Base-by-base conservation (phyloP, 1,140 invertebrate species). In the Trichoplusia ni region DNA sequence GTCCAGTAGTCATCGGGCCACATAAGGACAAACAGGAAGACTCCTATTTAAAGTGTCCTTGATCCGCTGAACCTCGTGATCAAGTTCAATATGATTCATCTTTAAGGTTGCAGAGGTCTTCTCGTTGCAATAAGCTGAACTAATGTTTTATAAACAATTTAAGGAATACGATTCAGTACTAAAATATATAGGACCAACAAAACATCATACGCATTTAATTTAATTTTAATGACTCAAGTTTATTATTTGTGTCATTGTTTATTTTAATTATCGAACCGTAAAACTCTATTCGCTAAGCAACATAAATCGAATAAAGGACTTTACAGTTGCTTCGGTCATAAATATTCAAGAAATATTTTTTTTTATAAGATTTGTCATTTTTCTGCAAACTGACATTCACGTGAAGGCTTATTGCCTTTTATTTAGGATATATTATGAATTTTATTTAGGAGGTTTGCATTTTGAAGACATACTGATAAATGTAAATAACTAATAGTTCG, bases 21-120 rank as follows among this genome's bases (percentile, higher is more conserved):
- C 64, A 70, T 77, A 79, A 82, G 80, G 77, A 86, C 65, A 81
- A 84, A 83, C 83, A 86, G 83, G 83, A 86, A 86, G 81, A 71
- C 51, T 77, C 77, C 76, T 75, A 81, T 83, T 86, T 73, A 77
- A 40, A 33, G 23, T 25, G 79, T 67, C 81, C 79, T 84, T 86
- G 79, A 84, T 84, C 75, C 71, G 63, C 66, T 80, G 78, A 78
- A 79, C 77, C 67, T 71, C 67, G 64, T 63, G 62, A 66, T 66
- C 53, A 54, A 64, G 64, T 59, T 64, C 60, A 64, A 19, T 60
- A 25, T 66, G 53, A 65, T 62, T 63, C 64, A 37, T 53, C 47
- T 14, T 40, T 53, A 13, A 29, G 23, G 14, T 44, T 46, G 33
- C 18, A 40, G 13, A 40, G 49, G 58, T 40, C 29, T 40, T 61